Evolutionary conservation across 2,888 invertebrate genomes (phyloP), one percentile per base, ranked within the genome.

Genomic region (Petrolisthes manimaculis): DNA sequence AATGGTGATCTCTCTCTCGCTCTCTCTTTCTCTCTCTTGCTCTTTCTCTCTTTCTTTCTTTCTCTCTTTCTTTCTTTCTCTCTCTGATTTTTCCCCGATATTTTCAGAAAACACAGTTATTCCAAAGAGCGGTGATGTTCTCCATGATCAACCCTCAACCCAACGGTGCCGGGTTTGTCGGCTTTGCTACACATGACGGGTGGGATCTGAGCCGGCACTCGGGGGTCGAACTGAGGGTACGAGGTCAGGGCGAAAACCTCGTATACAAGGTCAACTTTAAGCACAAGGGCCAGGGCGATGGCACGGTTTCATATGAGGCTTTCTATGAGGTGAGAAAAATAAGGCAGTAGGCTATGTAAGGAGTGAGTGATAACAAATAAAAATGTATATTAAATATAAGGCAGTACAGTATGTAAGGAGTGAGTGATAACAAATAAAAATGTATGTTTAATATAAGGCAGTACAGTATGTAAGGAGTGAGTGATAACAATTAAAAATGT

Each of bases 151-250:
- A 95, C 92, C 95, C 95, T 4, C 95, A 95, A 93, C 93, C 94
- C 9, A 95, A 95, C 91, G 95, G 95, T 0, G 95, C 95, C 51
- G 95, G 95, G 1, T 95, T 95, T 92, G 95, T 95, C 56, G 95
- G 95, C 14, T 94, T 95, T 90, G 92, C 94, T 90, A 94, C 93
- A n/a, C 92, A 93, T 18, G 93, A 93, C 9, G 92, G 93, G 51
- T 94, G 95, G 87, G 93, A 95, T 92, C 92, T 95, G 5, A 93
- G 93, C 0, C 93, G 93, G 12, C 94, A 93, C 91, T 93, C 93
- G 0, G 93, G 93, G 90, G 92, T 95, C 37, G 93, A 94, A 92
- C 92, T 95, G 12, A 93, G 92, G 89, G 95, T 95, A 91, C 93
- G 95, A 90, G 94, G 94, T 0, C 95, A 95, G 92, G 95, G 95